Percentiles rank a stretch among this genome's conserved stretches.
These are phyloP conservation scores for Sarcophaga carnaria DNA, from an alignment of 2,888 invertebrate genomes.

Conservation along the genomic window DNA sequence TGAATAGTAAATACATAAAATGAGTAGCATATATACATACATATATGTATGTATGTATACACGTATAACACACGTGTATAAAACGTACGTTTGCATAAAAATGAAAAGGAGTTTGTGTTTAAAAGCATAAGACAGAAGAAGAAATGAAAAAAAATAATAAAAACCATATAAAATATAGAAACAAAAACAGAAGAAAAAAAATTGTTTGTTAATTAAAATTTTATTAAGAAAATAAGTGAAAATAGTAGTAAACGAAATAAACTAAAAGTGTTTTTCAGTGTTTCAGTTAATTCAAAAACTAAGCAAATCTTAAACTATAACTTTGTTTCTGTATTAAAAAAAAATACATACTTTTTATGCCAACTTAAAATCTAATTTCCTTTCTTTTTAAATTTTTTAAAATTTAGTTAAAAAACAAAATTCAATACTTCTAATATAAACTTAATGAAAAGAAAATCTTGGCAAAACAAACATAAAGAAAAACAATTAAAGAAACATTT, in stretches of 20 bases:
- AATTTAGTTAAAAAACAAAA: slow-evolving; percentile 42
- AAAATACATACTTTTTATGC: no score
- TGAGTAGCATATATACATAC: background rate
- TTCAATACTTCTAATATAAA: slow-evolving; percentile 7
- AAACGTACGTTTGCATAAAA: background rate
- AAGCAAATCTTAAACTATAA: no score
- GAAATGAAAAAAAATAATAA: slow-evolving; percentile 64
- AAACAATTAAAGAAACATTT: slow-evolving; percentile 3
- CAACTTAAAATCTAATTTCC: no score
- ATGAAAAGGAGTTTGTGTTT: background rate
- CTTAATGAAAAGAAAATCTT: background rate
- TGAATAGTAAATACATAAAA: background rate
- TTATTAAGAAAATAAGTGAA: slow-evolving; percentile 10
- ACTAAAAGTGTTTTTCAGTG: no score
- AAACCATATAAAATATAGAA: no score
- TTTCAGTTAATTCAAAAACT: no score
- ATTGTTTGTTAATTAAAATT: slow-evolving; percentile 28
- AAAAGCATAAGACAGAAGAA: background rate
- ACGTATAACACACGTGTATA: background rate
- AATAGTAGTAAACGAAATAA: background rate
- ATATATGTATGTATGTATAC: background rate
- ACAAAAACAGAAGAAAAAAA: slow-evolving; percentile 8
- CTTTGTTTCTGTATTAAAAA: no score
- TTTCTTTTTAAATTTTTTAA: no score
- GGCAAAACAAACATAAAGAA: slow-evolving; percentile 12